phyloP scores from a whole-genome alignment of 2,888 invertebrate species.

The Catocala nupta region DNA sequence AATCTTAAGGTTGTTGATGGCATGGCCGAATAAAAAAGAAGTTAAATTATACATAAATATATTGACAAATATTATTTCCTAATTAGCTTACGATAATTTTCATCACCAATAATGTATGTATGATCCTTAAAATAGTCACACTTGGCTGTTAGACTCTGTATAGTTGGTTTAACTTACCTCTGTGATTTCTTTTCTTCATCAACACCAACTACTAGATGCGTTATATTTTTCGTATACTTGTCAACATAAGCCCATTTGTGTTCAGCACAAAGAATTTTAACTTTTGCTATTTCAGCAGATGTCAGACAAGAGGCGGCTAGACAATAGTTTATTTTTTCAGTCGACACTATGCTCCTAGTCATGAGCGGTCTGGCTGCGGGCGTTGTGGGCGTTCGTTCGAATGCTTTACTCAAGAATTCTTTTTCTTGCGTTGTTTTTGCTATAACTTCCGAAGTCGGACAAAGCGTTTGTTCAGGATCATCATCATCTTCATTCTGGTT shows the following conservation, averaged over 20 bases:
- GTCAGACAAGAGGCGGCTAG: conserved; percentile 75
- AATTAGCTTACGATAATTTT: no score
- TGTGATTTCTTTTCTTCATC: conserved; percentile 77
- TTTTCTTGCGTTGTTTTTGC: conserved; percentile 77
- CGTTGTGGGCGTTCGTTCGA: conserved; percentile 64
- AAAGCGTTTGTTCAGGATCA: conserved; percentile 69
- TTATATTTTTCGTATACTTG: conserved; percentile 71
- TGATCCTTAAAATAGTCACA: no score
- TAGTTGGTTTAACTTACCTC: conserved; percentile 58
- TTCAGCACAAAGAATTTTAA: conserved; percentile 67
- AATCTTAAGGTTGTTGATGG: no score
- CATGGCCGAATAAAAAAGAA: no score
- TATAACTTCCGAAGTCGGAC: conserved; percentile 59
- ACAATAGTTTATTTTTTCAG: conserved; percentile 54
- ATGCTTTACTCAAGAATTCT: conserved; percentile 76
- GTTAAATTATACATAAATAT: no score
- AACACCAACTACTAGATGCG: conserved; percentile 80
- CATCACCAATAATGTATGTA: no score
- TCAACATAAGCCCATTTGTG: conserved; percentile 69
- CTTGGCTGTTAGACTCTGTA: no score
- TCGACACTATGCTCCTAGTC: conserved; percentile 39
- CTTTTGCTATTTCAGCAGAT: conserved; percentile 56
- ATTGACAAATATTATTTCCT: no score
- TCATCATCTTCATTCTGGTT: conserved; percentile 55
- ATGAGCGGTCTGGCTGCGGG: conserved; percentile 47